Evolutionary conservation across 2,113 vertebrate genomes (phyloP).

Genomic region (Mystacornis crossleyi): DNA sequence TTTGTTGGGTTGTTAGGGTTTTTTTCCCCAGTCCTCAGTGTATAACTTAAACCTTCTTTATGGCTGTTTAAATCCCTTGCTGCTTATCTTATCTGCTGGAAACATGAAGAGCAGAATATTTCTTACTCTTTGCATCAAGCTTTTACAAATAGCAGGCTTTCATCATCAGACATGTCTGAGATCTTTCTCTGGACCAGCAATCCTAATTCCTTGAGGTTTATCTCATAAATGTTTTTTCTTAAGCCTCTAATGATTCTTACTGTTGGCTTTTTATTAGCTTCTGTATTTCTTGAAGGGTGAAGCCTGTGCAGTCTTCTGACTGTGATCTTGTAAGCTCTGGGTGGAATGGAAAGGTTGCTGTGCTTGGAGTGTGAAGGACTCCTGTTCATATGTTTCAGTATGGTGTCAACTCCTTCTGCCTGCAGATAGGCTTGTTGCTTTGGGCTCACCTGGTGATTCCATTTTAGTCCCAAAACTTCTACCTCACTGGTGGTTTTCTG

Average conservation of each 20-base stretch:
- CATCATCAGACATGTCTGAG: not conserved
- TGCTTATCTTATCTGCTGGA: not conserved
- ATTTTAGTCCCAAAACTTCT: not conserved
- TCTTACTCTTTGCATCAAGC: not conserved
- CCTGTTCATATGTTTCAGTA: not conserved
- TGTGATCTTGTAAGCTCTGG: not conserved
- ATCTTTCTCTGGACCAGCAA: not conserved
- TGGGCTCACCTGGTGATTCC: not conserved
- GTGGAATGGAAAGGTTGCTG: not conserved
- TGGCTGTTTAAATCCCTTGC: not conserved
- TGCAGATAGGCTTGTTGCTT: not conserved
- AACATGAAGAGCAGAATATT: not conserved
- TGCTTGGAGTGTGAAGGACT: not conserved
- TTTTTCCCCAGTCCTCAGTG: not conserved
- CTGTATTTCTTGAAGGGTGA: not conserved
- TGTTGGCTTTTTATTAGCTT: not conserved
- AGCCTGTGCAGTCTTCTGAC: not conserved
- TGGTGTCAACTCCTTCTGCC: not conserved
- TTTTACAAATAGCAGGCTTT: not conserved
- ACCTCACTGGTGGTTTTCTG: not conserved
- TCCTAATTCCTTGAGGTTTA: not conserved
- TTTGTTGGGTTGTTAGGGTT: not conserved
- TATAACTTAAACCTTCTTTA: not conserved
- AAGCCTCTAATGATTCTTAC: not conserved
- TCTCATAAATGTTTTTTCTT: not conserved